Percentiles rank a stretch among this genome's conserved stretches.
phyloP scores from a whole-genome alignment of 2,888 invertebrate genomes.

The Aproaerema taeniolella region DNA sequence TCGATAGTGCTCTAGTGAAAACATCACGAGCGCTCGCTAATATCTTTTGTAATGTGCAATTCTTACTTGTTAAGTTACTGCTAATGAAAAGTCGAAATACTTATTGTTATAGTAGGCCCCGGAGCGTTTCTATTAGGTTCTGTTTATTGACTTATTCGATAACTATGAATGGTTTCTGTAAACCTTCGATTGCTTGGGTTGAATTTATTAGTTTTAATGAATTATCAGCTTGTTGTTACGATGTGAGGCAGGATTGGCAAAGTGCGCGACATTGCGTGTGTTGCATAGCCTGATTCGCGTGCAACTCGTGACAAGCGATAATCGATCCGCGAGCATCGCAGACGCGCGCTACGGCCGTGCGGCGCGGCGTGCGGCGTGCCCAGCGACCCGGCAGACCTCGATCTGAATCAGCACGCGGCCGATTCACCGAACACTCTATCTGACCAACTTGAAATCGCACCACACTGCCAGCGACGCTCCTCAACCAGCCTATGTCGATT shows the following conservation, averaged over 20 bases:
- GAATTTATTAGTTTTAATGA: constrained; percentile 1
- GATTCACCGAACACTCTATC: constrained; percentile 48
- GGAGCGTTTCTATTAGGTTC: constrained; percentile 36
- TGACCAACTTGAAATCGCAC: constrained; percentile 36
- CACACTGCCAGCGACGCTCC: constrained; percentile 24
- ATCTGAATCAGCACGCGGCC: constrained; percentile 63
- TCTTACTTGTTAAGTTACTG: constrained; percentile 54
- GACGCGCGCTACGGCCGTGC: no score
- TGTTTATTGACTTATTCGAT: constrained; percentile 34
- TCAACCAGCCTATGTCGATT: constrained; percentile 33
- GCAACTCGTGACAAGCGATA: constrained; percentile 46
- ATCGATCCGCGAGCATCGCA: constrained; percentile 50
- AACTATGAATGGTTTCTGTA: background rate
- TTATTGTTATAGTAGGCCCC: constrained; percentile 50
- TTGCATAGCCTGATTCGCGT: constrained; percentile 34
- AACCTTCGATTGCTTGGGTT: background rate
- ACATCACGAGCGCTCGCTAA: constrained; percentile 33
- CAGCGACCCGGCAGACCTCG: constrained; percentile 58
- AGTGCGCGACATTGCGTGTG: constrained; percentile 30
- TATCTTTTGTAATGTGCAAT: constrained; percentile 35
- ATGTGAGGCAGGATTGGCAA: constrained; percentile 10
- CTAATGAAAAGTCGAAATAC: constrained; percentile 58
- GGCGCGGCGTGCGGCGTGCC: no score
- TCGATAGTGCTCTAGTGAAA: constrained; percentile 20
- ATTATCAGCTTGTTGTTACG: background rate